Evolutionary conservation across 2,888 invertebrate species (phyloP), one percentile per base, ranked within the genome.

Genomic region (Scaptodrosophila latifasciaeformis): DNA sequence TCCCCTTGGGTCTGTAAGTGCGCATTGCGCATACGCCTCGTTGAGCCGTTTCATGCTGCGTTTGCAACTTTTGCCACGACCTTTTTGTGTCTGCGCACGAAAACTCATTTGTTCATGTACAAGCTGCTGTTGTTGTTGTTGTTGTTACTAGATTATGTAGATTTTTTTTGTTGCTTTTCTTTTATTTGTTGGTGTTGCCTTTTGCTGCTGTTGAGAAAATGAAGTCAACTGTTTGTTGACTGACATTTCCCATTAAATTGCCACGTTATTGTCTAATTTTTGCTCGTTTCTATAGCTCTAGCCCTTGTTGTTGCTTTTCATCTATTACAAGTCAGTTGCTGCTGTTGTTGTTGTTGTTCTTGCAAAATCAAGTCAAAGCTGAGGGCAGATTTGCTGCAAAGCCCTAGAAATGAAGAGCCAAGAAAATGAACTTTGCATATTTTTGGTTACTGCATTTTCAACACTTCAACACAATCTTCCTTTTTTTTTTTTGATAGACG

Each of bases 171-270:
- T 66, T 68, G 69, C n/a, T n/a, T n/a, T 70, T 67, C n/a, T n/a
- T n/a, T n/a, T n/a, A n/a, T n/a, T n/a, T n/a, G n/a, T n/a, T n/a
- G n/a, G n/a, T n/a, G n/a, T n/a, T 7, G 24, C 4, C 67, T 70
- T 55, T 63, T 63, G 64, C 60, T 64, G 61, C 60, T 59, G 60
- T 74, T 81, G 81, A 64, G 64, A 76, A 76, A 81, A 76, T 80
- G 82, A 79, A 81, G 82, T 77, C 80, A 81, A 77, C 67, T 75
- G 56, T 60, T 59, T 52, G 58, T 56, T 71, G 82, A 76, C 82
- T 76, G 75, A 81, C 75, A 81, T 76, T 76, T 76, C 81, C 75
- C 82, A 76, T 81, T 76, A 81, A 80, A 70, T 69, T 64, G 79
- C 81, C 77, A 71, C 59, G 80, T 78, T 81, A 72, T 76, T 74